Conservation (phyloP, 2,888 invertebrate genomes). For the Dysmachus trigonus region DNA sequence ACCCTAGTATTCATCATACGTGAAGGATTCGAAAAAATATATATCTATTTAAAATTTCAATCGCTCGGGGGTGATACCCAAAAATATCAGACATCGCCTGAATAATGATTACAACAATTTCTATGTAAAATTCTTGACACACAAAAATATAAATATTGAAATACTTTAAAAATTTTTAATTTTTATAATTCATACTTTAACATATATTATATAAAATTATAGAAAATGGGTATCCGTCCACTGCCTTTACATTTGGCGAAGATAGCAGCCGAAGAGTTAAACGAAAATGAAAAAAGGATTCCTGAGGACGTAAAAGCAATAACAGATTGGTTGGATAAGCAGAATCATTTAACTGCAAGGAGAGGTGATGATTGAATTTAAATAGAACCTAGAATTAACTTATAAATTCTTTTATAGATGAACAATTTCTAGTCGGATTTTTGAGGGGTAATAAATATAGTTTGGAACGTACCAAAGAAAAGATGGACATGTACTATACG, state of each 20-base stretch:
- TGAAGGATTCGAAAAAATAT: no score
- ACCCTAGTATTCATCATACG: no score
- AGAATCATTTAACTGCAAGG: constrained; percentile 68
- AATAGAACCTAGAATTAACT: not conserved
- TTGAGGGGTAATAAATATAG: constrained; percentile 74
- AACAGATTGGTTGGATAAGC: constrained; percentile 69
- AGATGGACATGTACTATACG: constrained; percentile 70
- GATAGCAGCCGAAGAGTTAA: constrained; percentile 66
- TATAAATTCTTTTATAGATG: not conserved
- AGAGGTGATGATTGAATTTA: constrained; percentile 63
- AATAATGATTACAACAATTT: not conserved
- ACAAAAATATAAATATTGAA: not conserved
- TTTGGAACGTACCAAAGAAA: constrained; percentile 70
- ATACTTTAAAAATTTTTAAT: not conserved
- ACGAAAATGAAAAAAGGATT: constrained; percentile 67
- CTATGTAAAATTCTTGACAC: not conserved
- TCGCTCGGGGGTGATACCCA: no score
- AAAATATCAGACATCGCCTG: no score
- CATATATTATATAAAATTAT: not conserved
- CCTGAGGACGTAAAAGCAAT: constrained; percentile 66
- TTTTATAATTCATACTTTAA: not conserved
- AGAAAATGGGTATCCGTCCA: constrained; percentile 39
- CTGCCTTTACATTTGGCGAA: constrained; percentile 65
- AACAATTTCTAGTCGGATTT: constrained; percentile 61
- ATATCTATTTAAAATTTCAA: no score